These are phyloP conservation scores for Neodiprion fabricii DNA, from an alignment of 1,140 invertebrate species.

Conservation along the genomic window DNA sequence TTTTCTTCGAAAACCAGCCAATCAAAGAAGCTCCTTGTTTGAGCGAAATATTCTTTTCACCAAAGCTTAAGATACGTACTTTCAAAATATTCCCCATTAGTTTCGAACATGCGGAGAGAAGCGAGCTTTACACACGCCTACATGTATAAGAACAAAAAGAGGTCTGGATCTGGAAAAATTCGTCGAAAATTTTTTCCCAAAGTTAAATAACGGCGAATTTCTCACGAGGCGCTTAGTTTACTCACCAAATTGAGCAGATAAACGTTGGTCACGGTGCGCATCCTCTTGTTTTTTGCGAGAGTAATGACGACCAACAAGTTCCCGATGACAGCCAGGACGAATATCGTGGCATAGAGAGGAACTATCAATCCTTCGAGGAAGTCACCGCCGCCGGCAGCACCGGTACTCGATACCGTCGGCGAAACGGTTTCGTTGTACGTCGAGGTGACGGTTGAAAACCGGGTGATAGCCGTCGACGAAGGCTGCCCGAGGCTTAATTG, in stretches of 20 bases:
- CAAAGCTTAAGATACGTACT: too few relatives aligned
- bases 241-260: constrained; percentile 86
- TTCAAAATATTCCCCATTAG: too few relatives aligned
- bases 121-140: not conserved
- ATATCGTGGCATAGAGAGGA: constrained; percentile 78
- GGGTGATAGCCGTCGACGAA: not conserved
- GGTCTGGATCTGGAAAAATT: not conserved
- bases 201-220: not conserved
- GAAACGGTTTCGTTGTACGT: constrained; percentile 12
- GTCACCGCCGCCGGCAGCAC: constrained; percentile 20
- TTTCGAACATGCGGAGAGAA: too few relatives aligned
- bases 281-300: constrained; percentile 79
- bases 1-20: too few relatives aligned
- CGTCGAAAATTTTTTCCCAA: not conserved
- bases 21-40: too few relatives aligned
- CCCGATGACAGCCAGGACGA: constrained; percentile 79
- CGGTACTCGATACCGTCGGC: not conserved
- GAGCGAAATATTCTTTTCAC: too few relatives aligned
- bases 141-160: not conserved
- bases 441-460: constrained; percentile 31
- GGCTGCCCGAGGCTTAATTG: not conserved
- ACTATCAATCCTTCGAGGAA: constrained; percentile 59
- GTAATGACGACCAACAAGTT: constrained; percentile 84
- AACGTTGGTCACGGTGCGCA: constrained; percentile 89
- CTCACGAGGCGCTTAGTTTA: constrained; percentile 30